These are phyloP conservation scores for Orius insidiosus DNA, from an alignment of 1,140 invertebrate species.

Conservation along the genomic window DNA sequence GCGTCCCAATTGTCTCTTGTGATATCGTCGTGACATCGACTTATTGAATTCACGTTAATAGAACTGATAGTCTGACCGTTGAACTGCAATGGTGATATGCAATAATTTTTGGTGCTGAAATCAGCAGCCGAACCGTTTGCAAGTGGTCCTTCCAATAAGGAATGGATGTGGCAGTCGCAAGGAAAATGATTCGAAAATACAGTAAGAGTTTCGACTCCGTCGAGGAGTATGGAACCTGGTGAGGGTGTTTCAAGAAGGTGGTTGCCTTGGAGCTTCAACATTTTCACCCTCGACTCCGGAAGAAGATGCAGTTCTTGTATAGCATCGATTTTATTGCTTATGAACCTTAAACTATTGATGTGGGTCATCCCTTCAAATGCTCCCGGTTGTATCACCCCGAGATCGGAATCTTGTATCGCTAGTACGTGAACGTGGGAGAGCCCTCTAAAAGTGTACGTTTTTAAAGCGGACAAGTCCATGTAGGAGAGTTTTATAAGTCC, in stretches of 20 bases:
- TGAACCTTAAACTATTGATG: slow-evolving; percentile 49
- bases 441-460: slow-evolving; percentile 53
- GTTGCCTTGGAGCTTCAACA: slow-evolving; percentile 56
- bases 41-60: slow-evolving; percentile 44
- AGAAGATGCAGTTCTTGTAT: slow-evolving; percentile 52
- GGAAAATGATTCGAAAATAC: slow-evolving; percentile 62
- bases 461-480: slow-evolving; percentile 55
- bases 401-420: slow-evolving; percentile 59
- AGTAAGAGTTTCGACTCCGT: slow-evolving; percentile 45
- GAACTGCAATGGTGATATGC: slow-evolving; percentile 64
- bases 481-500: slow-evolving; percentile 57
- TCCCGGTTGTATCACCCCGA: slow-evolving; percentile 48
- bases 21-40: slow-evolving; percentile 44
- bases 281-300: slow-evolving; percentile 44
- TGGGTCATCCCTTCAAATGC: slow-evolving; percentile 51
- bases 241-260: slow-evolving; percentile 54
- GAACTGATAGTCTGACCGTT: slow-evolving; percentile 53
- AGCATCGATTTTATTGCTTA: slow-evolving; percentile 68
- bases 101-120: slow-evolving; percentile 59
- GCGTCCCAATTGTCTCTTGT: slow-evolving; percentile 43
- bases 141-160: slow-evolving; percentile 51
- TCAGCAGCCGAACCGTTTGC: slow-evolving; percentile 41
- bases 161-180: slow-evolving; percentile 62
- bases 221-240: slow-evolving; percentile 40
- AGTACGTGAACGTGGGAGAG: slow-evolving; percentile 51